These are phyloP conservation scores for Clinocottus analis DNA, from an alignment of 2,113 vertebrate genomes.

Conservation along the genomic window DNA sequence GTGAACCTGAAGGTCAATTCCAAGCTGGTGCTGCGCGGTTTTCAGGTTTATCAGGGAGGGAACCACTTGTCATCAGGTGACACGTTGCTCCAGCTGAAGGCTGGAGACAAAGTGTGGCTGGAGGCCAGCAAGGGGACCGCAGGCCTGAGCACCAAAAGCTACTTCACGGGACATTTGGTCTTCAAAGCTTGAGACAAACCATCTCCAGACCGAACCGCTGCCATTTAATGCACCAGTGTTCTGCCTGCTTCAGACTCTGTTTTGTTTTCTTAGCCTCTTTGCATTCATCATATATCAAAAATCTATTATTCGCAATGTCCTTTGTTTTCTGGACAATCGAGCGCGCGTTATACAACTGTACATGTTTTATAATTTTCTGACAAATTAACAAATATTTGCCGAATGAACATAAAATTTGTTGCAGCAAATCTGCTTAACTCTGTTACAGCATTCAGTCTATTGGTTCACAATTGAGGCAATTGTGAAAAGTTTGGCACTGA, in stretches of 20 bases:
- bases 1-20: conserved; percentile 1
- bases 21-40: not conserved
- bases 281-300: not conserved
- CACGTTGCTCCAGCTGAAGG: conserved; percentile 13
- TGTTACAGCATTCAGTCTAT: conserved; percentile 48
- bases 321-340: not conserved
- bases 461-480: not conserved
- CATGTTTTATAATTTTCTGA: not conserved
- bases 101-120: conserved; percentile 47
- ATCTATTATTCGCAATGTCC: not conserved
- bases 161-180: conserved; percentile 50
- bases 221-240: not conserved
- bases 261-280: not conserved
- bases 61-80: conserved; percentile 28
- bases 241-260: conserved; percentile 13
- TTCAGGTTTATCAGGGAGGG: not conserved
- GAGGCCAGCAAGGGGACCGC: not conserved
- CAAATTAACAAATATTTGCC: not conserved
- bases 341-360: not conserved
- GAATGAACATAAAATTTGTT: not conserved
- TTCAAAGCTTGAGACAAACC: conserved; percentile 23
- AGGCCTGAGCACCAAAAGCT: conserved; percentile 36
- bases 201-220: not conserved
- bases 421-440: not conserved
- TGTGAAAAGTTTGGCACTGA: conserved; percentile 17